Conservation (phyloP, 2,888 invertebrate species). For the Clistopyga incitator region DNA sequence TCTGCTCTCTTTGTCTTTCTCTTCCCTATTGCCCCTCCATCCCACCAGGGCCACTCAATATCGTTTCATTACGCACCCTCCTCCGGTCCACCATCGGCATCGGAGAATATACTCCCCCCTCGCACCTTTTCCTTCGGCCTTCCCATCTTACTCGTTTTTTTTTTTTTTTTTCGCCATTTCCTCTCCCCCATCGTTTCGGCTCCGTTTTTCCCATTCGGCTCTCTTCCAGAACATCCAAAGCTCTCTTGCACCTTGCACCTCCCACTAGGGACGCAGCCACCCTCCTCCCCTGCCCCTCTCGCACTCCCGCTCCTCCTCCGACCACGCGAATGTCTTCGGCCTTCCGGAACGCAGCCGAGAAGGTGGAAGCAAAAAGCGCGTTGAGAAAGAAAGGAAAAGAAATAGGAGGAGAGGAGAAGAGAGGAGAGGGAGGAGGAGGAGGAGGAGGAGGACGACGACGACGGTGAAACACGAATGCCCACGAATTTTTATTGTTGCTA, state of each 20-base stretch:
- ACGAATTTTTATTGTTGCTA: slow-evolving; percentile 84
- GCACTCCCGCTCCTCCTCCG: no score
- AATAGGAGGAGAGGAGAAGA: slow-evolving; percentile 1
- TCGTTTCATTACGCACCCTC: slow-evolving; percentile 83
- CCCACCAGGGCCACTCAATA: slow-evolving; percentile 79
- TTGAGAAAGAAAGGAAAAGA: slow-evolving; percentile 10
- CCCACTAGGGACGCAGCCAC: slow-evolving; percentile 37
- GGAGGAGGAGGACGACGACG: slow-evolving; percentile 55
- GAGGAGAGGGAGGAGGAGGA: slow-evolving; percentile 62
- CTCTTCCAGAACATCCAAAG: slow-evolving; percentile 59
- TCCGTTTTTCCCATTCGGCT: slow-evolving; percentile 33
- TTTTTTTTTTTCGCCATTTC: slow-evolving; percentile 50
- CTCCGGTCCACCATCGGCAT: slow-evolving; percentile 62
- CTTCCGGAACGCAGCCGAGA: slow-evolving; percentile 24
- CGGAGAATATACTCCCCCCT: slow-evolving; percentile 28
- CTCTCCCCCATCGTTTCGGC: slow-evolving; percentile 14
- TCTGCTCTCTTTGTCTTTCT: slow-evolving; percentile 37
- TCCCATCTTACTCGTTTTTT: slow-evolving; percentile 51
- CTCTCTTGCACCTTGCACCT: slow-evolving; percentile 49
- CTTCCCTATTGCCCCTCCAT: slow-evolving; percentile 55
- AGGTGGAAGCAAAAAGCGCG: slow-evolving; percentile 11
- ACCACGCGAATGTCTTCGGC: slow-evolving; percentile 59
- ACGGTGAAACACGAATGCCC: slow-evolving; percentile 82
- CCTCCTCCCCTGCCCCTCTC: slow-evolving; percentile 61
- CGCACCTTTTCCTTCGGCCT: slow-evolving; percentile 24